Conservation (phyloP, 2,888 invertebrate genomes). For the Peribatodes rhomboidaria region DNA sequence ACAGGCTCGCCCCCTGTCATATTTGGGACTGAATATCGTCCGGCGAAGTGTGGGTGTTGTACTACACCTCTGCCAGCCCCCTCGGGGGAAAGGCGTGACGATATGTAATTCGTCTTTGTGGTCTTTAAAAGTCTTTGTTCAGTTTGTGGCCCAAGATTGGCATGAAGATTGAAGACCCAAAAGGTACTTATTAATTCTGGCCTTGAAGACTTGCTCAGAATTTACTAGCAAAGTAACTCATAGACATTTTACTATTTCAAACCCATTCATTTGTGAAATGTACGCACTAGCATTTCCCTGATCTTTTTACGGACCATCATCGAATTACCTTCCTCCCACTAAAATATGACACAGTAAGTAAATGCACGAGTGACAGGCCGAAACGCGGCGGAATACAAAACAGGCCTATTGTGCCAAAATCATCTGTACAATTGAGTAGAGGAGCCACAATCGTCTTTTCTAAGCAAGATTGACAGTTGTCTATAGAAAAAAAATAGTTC, state of each 20-base stretch:
- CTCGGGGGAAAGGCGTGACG: no score
- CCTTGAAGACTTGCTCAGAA: no score
- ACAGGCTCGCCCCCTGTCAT: no score
- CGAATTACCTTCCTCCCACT: conserved; percentile 24
- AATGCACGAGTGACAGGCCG: conserved; percentile 30
- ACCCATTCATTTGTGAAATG: not conserved
- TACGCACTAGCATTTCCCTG: not conserved
- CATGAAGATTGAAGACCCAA: no score
- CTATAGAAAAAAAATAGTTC: not conserved
- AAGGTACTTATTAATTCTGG: no score
- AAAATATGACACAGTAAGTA: conserved; percentile 35
- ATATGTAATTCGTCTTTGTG: no score
- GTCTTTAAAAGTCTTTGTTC: no score
- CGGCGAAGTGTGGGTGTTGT: no score
- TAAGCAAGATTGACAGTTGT: not conserved
- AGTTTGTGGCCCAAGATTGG: no score
- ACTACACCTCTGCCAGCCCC: no score
- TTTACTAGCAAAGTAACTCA: not conserved
- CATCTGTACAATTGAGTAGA: not conserved
- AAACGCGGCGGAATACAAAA: conserved; percentile 29
- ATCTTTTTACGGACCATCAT: conserved; percentile 18
- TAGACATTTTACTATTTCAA: no score
- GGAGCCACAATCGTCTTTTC: not conserved
- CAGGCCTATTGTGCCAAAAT: conserved; percentile 3
- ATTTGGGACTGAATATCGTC: no score